phyloP scores from a whole-genome alignment of 35 echinoderm and acorn worm species.

The Lytechinus pictus region DNA sequence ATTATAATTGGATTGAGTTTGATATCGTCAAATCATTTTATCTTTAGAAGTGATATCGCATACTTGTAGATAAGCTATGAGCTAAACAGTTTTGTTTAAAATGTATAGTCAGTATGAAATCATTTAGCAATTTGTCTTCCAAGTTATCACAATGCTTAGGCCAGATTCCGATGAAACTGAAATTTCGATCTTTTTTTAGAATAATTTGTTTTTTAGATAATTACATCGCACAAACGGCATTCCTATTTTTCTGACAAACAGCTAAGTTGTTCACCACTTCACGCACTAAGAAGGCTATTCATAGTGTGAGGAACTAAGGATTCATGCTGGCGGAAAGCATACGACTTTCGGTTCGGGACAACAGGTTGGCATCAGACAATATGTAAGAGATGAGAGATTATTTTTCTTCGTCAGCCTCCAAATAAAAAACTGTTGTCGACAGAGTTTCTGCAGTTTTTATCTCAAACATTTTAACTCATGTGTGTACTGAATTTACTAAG shows the following conservation, averaged over 20 bases:
- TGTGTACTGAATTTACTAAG: neutral
- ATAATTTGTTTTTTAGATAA: neutral
- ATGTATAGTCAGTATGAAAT: neutral
- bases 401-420: neutral
- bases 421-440: neutral
- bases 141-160: neutral
- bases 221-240: neutral
- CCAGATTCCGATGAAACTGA: neutral
- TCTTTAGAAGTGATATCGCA: neutral
- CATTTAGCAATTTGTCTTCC: neutral
- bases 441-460: neutral
- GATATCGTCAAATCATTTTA: neutral
- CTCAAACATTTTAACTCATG: neutral
- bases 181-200: neutral
- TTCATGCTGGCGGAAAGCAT: neutral
- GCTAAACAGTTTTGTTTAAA: neutral
- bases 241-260: neutral
- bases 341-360: neutral
- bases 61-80: neutral
- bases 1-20: neutral
- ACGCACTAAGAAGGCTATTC: neutral
- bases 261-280: neutral
- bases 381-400: neutral
- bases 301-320: neutral
- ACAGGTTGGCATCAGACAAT: neutral